Base-by-base conservation (phyloP, 64 coral and sea anemone genomes). In the Pachyseris speciosa region DNA sequence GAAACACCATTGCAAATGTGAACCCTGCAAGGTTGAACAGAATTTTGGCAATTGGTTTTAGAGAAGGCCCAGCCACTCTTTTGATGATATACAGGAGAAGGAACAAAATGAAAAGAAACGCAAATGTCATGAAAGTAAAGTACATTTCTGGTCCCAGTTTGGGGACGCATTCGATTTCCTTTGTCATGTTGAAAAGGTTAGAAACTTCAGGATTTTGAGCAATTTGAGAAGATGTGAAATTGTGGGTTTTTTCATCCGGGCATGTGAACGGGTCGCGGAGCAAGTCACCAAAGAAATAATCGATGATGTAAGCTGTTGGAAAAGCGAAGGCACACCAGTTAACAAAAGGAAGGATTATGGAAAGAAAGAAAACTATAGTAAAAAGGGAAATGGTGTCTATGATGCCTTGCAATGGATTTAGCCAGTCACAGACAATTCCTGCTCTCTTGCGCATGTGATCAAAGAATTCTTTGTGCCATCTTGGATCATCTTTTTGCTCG, bases 401-500 rank as follows among this genome's bases (percentile, higher is more conserved):
- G 34, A 75, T 12, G 0, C 89, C 89, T 27, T 74, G 43, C 22
- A 67, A 84, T 12, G 66, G 50, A 60, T 84, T 92, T n/a, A 48
- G 69, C 67, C 89, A 92, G 9, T 55, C 72, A n/a, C 81, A 57
- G 20, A 40, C 25, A 45, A 64, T 43, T 7, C 80, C 89, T n/a
- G 64, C 45, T 51, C 53, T 69, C 29, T 71, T 92, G 9, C 89
- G 68, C 75, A 83, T 83, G 55, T 85, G 66, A 10, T 84, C 79
- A 60, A 92, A 92, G 83, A 92, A 92, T 40, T 73, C 50, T 20
- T 85, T 74, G 44, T 92, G 89, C 89, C 89, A 92, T 64, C 41
- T 63, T 20, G 89, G 80, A 52, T 92, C 17, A 38, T 85, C 89
- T 10, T 36, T 64, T 16, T 75, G 89, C 30, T 60, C 69, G 60